Base-by-base conservation (phyloP, 2,797 vertebrate genomes). In the Myotis daubentonii region DNA sequence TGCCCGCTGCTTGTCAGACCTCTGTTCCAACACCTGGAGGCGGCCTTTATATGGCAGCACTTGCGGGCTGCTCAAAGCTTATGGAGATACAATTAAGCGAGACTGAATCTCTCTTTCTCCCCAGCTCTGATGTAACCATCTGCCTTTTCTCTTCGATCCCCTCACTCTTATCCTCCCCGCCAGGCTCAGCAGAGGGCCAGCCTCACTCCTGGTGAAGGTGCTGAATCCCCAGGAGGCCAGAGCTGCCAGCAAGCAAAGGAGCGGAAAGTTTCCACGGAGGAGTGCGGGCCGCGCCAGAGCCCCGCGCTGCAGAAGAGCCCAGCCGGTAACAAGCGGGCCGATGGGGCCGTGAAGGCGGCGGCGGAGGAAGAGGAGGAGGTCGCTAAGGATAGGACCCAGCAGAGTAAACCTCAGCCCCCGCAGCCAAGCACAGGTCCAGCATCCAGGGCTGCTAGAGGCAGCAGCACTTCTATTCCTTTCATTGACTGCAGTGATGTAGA, bases 361-460 rank as follows among this genome's bases (percentile, higher is more conserved):
- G 91, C 78, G 76, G 98, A 98, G 97, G 98, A 98, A 90, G 98
- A 98, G 97, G 98, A 98, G 96, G 98, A 98, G 85, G 94, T 95
- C 66, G 38, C 91, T 83, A 98, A 98, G 98, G 98, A 98, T 66
- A 97, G 95, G 96, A 94, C 95, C 60, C 98, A 98, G 97, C 98
- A 89, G 98, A 98, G 97, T 98, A 97, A 97, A 95, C 97, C 98
- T 97, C 98, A 98, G 57, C 98, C 98, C 55, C 99, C 99, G 94
- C 99, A 98, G 98, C 99, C 98, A 94, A 99, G 98, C 98, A 99
- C 99, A 99, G 99, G 99, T 99, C 99, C 99, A 98, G 98, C 99
- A 98, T 99, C 98, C 98, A 96, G 97, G 95, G 98, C 98, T 98
- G 98, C 99, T 96, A 97, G 97, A 97, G 98, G 98, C 98, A 99